Conservation (phyloP, 2,113 vertebrate species). For the Esox niger region DNA sequence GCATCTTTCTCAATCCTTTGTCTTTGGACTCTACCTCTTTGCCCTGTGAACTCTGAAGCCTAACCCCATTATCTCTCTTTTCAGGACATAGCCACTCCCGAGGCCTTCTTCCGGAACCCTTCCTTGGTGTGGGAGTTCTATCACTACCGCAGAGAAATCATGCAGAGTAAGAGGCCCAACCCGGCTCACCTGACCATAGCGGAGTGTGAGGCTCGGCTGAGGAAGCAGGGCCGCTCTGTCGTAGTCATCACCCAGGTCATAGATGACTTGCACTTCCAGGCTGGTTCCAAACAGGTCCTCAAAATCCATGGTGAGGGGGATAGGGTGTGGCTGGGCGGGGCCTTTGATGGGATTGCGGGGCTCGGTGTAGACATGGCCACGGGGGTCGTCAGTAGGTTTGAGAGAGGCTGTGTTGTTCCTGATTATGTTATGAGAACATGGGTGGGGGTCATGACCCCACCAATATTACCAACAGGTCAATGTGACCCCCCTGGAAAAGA, state of each 20-base stretch:
- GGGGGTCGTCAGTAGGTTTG: too few species aligned
- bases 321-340: not conserved
- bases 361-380: not conserved
- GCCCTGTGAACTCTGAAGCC: not conserved
- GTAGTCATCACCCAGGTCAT: slow-evolving; percentile 93
- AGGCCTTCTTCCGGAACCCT: slow-evolving; percentile 85
- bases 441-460: too few species aligned
- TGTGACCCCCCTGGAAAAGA: too few species aligned
- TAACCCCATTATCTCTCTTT: not conserved
- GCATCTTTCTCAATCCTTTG: not conserved
- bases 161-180: slow-evolving; percentile 79
- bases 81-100: slow-evolving; percentile 88
- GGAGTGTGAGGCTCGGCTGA: slow-evolving; percentile 83
- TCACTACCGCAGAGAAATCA: slow-evolving; percentile 88
- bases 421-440: too few species aligned
- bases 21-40: not conserved
- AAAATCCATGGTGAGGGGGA: slow-evolving; percentile 86
- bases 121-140: slow-evolving; percentile 97
- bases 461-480: too few species aligned
- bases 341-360: not conserved
- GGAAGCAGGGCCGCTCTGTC: slow-evolving; percentile 81
- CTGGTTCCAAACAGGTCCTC: slow-evolving; percentile 87
- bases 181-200: slow-evolving; percentile 85
- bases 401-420: too few species aligned
- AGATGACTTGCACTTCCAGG: slow-evolving; percentile 88